Evolutionary conservation across 2,888 invertebrate species (phyloP).

Genomic region (Aleiodes testaceus): DNA sequence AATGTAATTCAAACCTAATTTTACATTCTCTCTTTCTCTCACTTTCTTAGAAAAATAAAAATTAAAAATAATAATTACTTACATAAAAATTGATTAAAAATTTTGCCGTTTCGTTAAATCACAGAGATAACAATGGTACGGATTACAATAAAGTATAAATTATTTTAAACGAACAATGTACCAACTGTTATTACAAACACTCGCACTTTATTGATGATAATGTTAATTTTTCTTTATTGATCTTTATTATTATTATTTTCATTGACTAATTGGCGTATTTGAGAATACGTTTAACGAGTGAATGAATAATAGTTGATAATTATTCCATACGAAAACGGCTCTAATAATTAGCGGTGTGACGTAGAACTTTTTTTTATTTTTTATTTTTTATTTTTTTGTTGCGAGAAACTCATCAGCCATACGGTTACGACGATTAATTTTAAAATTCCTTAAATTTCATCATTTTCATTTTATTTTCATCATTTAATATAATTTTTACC

Average conservation of each 20-base stretch:
- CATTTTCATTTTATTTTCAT: constrained; percentile 31
- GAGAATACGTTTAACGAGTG: not conserved
- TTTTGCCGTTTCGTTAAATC: constrained; percentile 48
- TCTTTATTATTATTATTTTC: constrained; percentile 27
- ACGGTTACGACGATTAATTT: constrained; percentile 53
- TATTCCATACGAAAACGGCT: constrained; percentile 58
- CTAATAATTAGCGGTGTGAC: constrained; percentile 60
- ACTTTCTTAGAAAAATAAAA: constrained; percentile 48
- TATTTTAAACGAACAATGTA: constrained; percentile 41
- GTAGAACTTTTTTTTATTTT: constrained; percentile 52
- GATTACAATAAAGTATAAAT: constrained; percentile 41
- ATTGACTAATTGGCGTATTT: constrained; percentile 11
- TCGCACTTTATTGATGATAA: constrained; percentile 34
- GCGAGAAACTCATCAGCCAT: constrained; percentile 53
- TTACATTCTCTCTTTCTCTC: constrained; percentile 44
- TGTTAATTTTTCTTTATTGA: constrained; percentile 16
- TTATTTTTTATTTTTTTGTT: constrained; percentile 37
- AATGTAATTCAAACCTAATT: constrained; percentile 35
- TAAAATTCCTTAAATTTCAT: constrained; percentile 39
- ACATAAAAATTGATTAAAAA: constrained; percentile 43
- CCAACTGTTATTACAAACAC: constrained; percentile 45
- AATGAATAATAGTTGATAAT: constrained; percentile 56
- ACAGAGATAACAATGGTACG: constrained; percentile 37
- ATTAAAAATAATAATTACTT: constrained; percentile 48
- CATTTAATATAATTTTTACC: constrained; percentile 40